Conservation (phyloP, 2,888 invertebrate species). For the Heteropelma amictum region DNA sequence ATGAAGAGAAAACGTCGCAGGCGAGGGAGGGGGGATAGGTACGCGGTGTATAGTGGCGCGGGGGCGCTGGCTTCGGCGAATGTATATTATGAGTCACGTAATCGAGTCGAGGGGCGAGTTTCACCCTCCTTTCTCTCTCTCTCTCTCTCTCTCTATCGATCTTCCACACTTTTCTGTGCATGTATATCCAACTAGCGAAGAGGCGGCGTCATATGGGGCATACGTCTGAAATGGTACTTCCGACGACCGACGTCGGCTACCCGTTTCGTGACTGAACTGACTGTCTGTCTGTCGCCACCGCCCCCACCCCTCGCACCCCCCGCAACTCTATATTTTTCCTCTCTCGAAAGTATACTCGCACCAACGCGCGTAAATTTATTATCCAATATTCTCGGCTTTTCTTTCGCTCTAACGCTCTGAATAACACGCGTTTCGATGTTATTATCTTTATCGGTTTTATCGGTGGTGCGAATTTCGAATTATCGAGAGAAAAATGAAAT, state of each 20-base stretch:
- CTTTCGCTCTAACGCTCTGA: too few relatives aligned
- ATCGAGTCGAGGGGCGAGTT: conserved; percentile 65
- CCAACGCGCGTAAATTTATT: not conserved
- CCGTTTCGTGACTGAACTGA: conserved; percentile 33
- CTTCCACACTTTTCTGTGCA: conserved; percentile 57
- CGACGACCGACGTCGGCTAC: not conserved
- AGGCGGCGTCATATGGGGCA: conserved; percentile 15
- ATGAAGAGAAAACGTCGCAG: conserved; percentile 48
- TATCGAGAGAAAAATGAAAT: too few relatives aligned
- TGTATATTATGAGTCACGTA: conserved; percentile 73
- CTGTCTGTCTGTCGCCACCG: not conserved
- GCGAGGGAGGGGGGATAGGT: not conserved
- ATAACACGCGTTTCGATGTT: too few relatives aligned
- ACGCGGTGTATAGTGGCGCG: conserved; percentile 23
- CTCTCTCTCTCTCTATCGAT: conserved; percentile 65
- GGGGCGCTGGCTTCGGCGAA: conserved; percentile 62
- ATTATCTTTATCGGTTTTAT: too few relatives aligned
- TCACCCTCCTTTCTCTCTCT: conserved; percentile 56
- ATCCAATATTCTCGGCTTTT: too few relatives aligned
- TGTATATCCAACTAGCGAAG: not conserved
- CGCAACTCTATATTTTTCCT: conserved; percentile 53
- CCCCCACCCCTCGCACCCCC: conserved; percentile 51
- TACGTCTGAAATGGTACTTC: conserved; percentile 21
- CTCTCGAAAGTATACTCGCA: conserved; percentile 40
- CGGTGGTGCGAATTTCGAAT: too few relatives aligned